These are phyloP conservation scores for Goniozus legneri DNA, from an alignment of 1,140 invertebrate genomes.

Conservation along the genomic window DNA sequence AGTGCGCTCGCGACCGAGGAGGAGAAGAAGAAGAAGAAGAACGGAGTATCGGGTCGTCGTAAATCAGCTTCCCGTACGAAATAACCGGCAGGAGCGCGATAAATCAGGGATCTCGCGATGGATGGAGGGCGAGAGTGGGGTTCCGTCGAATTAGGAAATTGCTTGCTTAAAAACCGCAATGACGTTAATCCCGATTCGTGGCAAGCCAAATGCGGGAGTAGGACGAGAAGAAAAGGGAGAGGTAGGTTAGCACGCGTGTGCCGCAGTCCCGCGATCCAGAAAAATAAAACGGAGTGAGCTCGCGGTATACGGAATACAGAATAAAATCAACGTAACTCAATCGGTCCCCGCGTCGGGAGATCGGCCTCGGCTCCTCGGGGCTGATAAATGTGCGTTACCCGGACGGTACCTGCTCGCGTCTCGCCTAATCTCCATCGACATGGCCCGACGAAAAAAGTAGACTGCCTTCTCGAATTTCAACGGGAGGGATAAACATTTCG, in stretches of 20 bases:
- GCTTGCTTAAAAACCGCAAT: constrained; percentile 52
- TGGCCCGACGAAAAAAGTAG: no score
- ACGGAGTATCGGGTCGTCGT: constrained; percentile 20
- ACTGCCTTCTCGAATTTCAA: no score
- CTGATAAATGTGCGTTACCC: constrained; percentile 38
- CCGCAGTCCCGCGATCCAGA: constrained; percentile 13
- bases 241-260: not conserved
- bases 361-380: constrained; percentile 32
- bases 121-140: no score
- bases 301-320: constrained; percentile 37
- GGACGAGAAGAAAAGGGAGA: constrained; percentile 1
- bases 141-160: constrained; percentile 54
- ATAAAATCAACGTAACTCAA: constrained; percentile 57
- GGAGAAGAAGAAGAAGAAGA: constrained; percentile 7
- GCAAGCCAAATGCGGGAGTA: constrained; percentile 10
- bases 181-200: constrained; percentile 43
- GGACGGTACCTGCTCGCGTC: constrained; percentile 20
- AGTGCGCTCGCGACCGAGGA: not conserved
- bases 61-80: constrained; percentile 37
- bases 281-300: constrained; percentile 39
- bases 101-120: constrained; percentile 44
- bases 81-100: constrained; percentile 39
- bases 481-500: no score
- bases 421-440: constrained; percentile 21
- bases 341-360: constrained; percentile 46